Percentiles rank a stretch among this genome's conserved stretches.
phyloP scores from a whole-genome alignment of 2,113 vertebrate species.

The Puffinus mauretanicus region DNA sequence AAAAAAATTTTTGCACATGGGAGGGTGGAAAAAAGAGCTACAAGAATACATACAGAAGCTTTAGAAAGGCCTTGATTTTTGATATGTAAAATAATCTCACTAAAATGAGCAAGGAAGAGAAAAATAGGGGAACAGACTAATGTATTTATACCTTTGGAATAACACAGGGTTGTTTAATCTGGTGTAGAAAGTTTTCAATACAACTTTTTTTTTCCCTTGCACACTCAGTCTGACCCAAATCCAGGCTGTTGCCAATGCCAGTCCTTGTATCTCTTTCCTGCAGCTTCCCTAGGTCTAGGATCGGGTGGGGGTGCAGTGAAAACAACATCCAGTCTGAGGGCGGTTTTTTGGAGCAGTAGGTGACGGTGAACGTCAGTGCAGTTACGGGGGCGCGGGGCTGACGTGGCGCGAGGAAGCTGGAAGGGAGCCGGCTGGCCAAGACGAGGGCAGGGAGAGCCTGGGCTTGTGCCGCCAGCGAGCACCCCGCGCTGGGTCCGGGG shows the following conservation, averaged over 20 bases:
- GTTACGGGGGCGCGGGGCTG: fast-evolving
- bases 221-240: neutral
- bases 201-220: neutral
- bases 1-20: neutral
- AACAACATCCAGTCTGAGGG: neutral
- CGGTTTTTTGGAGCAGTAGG: neutral
- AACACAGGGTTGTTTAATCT: neutral
- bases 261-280: neutral
- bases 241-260: neutral
- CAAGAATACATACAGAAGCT: neutral
- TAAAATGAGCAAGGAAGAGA: neutral
- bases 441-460: neutral
- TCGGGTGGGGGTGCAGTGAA: too few relatives aligned
- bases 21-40: neutral
- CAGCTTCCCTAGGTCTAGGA: neutral
- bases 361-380: fast-evolving
- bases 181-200: neutral
- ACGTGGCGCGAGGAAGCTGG: fast-evolving
- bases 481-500: fast-evolving
- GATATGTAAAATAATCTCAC: neutral
- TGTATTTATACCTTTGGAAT: neutral
- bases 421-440: fast-evolving
- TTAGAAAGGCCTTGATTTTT: neutral
- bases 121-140: neutral
- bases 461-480: too few relatives aligned